phyloP scores from a whole-genome alignment of 1,140 invertebrate species.

The Delia radicum region DNA sequence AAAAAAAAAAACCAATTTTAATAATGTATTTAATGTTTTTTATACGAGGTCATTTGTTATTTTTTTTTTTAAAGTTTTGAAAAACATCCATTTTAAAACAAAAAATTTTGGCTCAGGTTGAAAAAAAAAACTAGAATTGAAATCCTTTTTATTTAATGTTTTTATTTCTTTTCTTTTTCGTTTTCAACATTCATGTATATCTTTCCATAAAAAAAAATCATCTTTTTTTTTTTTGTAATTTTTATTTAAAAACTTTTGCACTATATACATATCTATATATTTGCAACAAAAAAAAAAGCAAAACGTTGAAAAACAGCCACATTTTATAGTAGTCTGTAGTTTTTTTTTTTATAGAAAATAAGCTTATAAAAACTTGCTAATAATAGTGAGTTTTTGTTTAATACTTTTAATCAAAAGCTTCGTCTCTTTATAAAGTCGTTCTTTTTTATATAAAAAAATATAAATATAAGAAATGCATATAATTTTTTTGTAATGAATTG shows the following conservation, averaged over 20 bases:
- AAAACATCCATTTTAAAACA: background rate
- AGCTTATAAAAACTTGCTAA: background rate
- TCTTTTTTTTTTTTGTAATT: background rate
- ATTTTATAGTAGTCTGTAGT: background rate
- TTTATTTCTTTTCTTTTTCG: background rate
- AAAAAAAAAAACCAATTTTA: background rate
- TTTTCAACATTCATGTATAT: background rate
- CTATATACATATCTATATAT: background rate
- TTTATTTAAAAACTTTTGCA: background rate
- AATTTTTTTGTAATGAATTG: constrained; percentile 8
- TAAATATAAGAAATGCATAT: background rate
- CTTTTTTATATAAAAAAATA: background rate
- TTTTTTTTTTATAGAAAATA: background rate
- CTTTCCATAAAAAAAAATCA: background rate
- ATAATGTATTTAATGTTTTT: no score
- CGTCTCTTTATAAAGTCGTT: background rate
- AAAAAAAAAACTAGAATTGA: background rate
- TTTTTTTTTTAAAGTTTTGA: background rate
- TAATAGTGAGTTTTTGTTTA: background rate
- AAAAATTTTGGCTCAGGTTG: constrained; percentile 18
- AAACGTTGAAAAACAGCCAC: background rate
- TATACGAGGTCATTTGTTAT: background rate
- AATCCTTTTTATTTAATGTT: background rate
- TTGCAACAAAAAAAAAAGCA: background rate
- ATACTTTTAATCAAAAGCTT: background rate